phyloP scores from a whole-genome alignment of 2,888 invertebrate species.

The Nymphalis polychloros region DNA sequence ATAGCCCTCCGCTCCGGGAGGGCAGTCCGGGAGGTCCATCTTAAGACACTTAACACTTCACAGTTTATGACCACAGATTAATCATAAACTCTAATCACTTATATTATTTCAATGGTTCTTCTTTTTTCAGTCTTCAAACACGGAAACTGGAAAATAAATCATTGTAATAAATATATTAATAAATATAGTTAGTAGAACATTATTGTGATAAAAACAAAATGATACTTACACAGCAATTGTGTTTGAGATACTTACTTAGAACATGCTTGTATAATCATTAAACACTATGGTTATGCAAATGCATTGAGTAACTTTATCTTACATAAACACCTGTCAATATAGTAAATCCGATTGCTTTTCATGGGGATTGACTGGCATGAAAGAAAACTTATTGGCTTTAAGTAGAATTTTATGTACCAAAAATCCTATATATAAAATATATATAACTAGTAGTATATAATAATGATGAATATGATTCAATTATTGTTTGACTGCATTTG shows the following conservation, averaged over 20 bases:
- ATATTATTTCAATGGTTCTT: constrained; percentile 32
- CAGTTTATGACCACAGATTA: constrained; percentile 68
- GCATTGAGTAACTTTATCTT: neutral
- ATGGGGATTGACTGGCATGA: no score
- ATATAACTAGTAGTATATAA: no score
- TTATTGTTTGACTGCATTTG: no score
- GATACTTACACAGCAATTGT: constrained; percentile 59
- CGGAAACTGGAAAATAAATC: constrained; percentile 42
- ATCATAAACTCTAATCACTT: constrained; percentile 59
- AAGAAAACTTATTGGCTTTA: no score
- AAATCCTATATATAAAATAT: no score
- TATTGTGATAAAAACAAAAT: constrained; percentile 50
- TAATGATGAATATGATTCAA: no score
- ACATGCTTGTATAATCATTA: constrained; percentile 23
- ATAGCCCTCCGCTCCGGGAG: constrained; percentile 76
- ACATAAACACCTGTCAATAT: no score
- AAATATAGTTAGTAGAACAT: constrained; percentile 3
- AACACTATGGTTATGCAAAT: constrained; percentile 7
- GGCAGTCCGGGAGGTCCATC: constrained; percentile 78
- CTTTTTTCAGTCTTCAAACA: constrained; percentile 31
- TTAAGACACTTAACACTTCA: constrained; percentile 72
- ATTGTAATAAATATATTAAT: constrained; percentile 25
- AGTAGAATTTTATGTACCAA: no score
- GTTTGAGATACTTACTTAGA: constrained; percentile 28
- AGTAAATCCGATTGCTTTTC: no score